Evolutionary conservation across 1,140 invertebrate genomes (phyloP).

Genomic region (Diorhabda carinulata): DNA sequence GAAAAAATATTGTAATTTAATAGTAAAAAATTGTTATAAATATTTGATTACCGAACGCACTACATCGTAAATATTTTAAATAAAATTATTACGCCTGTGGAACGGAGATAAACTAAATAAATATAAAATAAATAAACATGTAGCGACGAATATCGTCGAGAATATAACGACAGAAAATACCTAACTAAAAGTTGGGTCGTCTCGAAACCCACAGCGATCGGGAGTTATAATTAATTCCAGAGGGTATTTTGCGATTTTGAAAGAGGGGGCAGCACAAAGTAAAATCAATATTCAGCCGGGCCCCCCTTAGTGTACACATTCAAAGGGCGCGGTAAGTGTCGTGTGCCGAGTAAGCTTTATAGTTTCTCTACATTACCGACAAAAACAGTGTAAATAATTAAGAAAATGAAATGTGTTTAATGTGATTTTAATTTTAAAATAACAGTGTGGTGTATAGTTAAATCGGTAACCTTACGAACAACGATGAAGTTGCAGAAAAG

Average conservation of each 20-base stretch:
- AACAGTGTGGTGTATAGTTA: background rate
- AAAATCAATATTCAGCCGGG: slow-evolving; percentile 19
- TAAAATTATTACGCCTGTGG: background rate
- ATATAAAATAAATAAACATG: slow-evolving; percentile 1
- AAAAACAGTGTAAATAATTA: background rate
- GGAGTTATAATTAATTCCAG: slow-evolving; percentile 24
- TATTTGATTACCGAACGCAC: background rate
- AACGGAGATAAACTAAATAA: slow-evolving; percentile 1
- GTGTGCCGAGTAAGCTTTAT: slow-evolving; percentile 7
- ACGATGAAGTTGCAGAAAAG: slow-evolving; percentile 24
- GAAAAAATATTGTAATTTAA: too few relatives aligned
- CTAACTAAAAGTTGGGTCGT: background rate
- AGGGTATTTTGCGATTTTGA: slow-evolving; percentile 25
- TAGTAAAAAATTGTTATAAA: background rate
- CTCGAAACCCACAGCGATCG: background rate
- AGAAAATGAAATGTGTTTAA: slow-evolving; percentile 1
- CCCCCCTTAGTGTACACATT: slow-evolving; percentile 13
- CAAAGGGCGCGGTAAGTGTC: slow-evolving; percentile 19
- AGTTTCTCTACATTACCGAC: background rate
- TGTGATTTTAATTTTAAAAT: slow-evolving; percentile 3
- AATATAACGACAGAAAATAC: background rate
- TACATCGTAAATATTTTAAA: background rate
- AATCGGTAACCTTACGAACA: background rate
- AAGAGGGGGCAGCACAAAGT: slow-evolving; percentile 25
- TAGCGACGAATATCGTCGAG: background rate